These are phyloP conservation scores for Brachionus plicatilis DNA, from an alignment of 1,140 invertebrate species.

Conservation along the genomic window DNA sequence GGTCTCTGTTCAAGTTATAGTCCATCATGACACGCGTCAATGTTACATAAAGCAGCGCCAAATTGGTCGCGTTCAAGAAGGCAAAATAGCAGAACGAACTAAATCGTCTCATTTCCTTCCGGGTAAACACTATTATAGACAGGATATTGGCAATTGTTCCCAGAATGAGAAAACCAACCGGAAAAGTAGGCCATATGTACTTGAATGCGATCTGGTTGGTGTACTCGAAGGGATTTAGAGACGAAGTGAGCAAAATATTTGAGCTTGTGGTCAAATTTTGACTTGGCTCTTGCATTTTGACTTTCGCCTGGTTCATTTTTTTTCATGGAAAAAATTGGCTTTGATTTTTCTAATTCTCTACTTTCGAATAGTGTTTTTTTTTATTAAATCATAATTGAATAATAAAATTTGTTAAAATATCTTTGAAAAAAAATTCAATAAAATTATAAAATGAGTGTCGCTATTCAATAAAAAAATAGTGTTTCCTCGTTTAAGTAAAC, in stretches of 20 bases:
- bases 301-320: background rate
- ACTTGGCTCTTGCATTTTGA: background rate
- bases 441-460: constrained; percentile 11
- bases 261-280: background rate
- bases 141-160: constrained; percentile 28
- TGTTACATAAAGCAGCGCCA: constrained; percentile 19
- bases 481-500: background rate
- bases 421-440: constrained; percentile 24
- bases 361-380: background rate
- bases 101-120: constrained; percentile 37
- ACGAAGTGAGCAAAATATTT: background rate
- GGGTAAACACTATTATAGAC: constrained; percentile 32
- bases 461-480: background rate
- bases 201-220: constrained; percentile 29
- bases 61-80: constrained; percentile 17
- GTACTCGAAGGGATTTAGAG: background rate
- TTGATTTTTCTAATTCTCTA: background rate
- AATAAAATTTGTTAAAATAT: background rate
- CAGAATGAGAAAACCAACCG: constrained; percentile 15
- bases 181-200: constrained; percentile 38
- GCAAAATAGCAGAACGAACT: constrained; percentile 40
- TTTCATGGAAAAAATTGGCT: background rate
- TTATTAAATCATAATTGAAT: constrained; percentile 15
- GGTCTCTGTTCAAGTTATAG: constrained; percentile 19
- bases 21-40: constrained; percentile 22